These are phyloP conservation scores for Aleiodes sp. DNA, from an alignment of 1,140 invertebrate species.

Conservation along the genomic window DNA sequence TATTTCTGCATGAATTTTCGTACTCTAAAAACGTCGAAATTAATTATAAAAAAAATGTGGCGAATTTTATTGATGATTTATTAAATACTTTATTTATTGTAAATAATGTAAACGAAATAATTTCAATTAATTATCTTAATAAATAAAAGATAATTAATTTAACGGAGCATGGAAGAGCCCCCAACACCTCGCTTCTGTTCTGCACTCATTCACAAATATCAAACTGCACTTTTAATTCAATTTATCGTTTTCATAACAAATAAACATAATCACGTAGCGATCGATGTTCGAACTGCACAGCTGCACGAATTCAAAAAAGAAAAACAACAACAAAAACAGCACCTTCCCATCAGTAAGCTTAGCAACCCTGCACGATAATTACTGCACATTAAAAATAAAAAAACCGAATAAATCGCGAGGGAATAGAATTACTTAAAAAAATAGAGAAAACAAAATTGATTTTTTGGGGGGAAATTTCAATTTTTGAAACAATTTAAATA, in stretches of 20 bases:
- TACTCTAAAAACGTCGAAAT: too few relatives aligned
- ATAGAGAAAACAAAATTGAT: not conserved
- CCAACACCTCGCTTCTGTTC: not conserved
- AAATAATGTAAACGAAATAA: too few relatives aligned
- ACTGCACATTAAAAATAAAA: too few relatives aligned
- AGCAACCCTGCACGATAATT: not conserved
- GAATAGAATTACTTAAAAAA: not conserved
- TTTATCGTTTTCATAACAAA: not conserved
- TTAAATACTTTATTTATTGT: too few relatives aligned
- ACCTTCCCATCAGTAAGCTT: not conserved
- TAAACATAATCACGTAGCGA: constrained; percentile 13
- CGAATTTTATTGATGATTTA: too few relatives aligned
- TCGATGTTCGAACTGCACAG: constrained; percentile 29
- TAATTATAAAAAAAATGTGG: too few relatives aligned
- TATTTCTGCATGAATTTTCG: too few relatives aligned
- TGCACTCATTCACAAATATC: not conserved
- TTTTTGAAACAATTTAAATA: too few relatives aligned
- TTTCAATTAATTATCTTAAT: too few relatives aligned
- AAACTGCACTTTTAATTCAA: constrained; percentile 19
- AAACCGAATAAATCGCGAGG: too few relatives aligned
- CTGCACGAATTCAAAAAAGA: constrained; percentile 12
- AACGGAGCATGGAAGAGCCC: not conserved
- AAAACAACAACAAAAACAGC: not conserved
- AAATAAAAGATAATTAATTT: not conserved
- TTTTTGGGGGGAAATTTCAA: too few relatives aligned